Base-by-base conservation (phyloP, 2,113 vertebrate species). In the Megaptera novaeangliae region DNA sequence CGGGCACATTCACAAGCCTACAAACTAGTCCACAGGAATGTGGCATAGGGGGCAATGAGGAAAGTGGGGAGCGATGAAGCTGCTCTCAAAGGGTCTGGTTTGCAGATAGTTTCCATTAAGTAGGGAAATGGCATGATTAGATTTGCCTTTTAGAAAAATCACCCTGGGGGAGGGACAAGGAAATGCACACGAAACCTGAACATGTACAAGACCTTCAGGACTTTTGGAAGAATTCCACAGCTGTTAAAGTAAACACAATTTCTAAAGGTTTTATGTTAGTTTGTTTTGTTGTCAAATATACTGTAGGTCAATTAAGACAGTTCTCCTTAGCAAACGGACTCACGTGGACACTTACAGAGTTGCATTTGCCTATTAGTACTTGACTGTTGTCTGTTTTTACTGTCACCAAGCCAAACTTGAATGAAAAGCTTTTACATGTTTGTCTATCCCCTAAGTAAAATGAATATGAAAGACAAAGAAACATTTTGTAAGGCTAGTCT, bases 281-380 rank as follows among this genome's bases (percentile, higher is more conserved):
- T n/a, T 25, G 2, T 64, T 80, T 49, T 36, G 20, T 77, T 97
- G 98, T 77, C 97, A 97, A 69, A 59, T 99, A 66, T 99, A 99
- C 96, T 99, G 98, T 96, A 99, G 94, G 34, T 84, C 99, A 36
- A 98, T 99, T 92, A 99, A 99, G 95, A 98, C 98, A 61, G 82
- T 98, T 98, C 98, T 99, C 81, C 98, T 99, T 63, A 99, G 99
- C 98, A 98, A 97, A 97, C 98, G 99, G 1, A 88, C 97, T 74
- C 98, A 97, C 82, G 81, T 97, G n/a, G 98, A 98, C 81, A 99
- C 98, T 31, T 99, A 99, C 97, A 98, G 90, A 97, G 99, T 99
- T 92, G 99, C 99, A 0, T 99, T 99, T 97, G 98, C 97, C 86
- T 99, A 98, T 98, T 78, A 98, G 98, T 93, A 92, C 57, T 98